These are phyloP conservation scores for Alces alces DNA, from an alignment of 2,113 vertebrate genomes.

Conservation along the genomic window DNA sequence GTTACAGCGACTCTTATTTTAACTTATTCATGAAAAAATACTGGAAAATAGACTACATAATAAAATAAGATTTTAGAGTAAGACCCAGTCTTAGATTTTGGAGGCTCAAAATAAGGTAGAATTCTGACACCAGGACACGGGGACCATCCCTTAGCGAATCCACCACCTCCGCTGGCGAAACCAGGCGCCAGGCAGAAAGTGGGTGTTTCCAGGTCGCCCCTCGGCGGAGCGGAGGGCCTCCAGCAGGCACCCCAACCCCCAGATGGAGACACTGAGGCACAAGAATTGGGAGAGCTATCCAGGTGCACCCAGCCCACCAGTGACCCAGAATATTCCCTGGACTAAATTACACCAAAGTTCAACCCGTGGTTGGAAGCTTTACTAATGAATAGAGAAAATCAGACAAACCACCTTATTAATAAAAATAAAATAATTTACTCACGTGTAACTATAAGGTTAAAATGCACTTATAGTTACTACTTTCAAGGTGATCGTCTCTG, in stretches of 20 bases:
- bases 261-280: not conserved
- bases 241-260: too few relatives aligned
- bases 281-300: too few relatives aligned
- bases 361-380: not conserved
- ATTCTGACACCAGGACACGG: not conserved
- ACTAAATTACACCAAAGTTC: not conserved
- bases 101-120: not conserved
- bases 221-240: rapidly evolving
- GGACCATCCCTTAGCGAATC: rapidly evolving
- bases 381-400: not conserved
- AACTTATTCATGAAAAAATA: not conserved
- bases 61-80: not conserved
- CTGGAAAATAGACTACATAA: not conserved
- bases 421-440: not conserved
- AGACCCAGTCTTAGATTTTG: not conserved
- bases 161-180: rapidly evolving
- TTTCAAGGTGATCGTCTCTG: not conserved
- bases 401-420: not conserved
- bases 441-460: not conserved
- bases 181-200: rapidly evolving
- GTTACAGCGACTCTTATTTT: not conserved
- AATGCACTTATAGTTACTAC: not conserved
- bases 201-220: too few relatives aligned
- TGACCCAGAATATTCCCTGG: not conserved
- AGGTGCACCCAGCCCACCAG: not conserved